These are phyloP conservation scores for Aphelenchoides besseyi DNA, from an alignment of 1,140 invertebrate species.

Conservation along the genomic window DNA sequence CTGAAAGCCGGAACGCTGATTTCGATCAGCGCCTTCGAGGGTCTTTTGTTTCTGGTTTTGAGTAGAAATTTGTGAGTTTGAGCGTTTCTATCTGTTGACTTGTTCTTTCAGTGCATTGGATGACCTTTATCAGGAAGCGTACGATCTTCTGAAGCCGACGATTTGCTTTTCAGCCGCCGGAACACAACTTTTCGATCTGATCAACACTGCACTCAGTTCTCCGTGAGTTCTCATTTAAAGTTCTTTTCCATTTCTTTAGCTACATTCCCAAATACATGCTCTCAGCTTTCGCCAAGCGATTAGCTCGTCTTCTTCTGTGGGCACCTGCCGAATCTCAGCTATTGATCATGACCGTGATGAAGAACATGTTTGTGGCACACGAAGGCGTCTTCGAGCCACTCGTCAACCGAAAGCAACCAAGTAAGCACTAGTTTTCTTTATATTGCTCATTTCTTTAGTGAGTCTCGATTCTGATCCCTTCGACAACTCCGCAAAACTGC, in stretches of 20 bases:
- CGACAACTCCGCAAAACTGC: not conserved
- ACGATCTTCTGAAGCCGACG: slow-evolving; percentile 16
- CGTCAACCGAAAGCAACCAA: slow-evolving; percentile 3
- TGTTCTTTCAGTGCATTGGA: slow-evolving; percentile 13
- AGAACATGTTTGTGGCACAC: slow-evolving; percentile 8
- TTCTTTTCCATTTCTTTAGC: not conserved
- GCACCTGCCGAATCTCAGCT: not conserved
- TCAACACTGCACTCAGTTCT: slow-evolving; percentile 7
- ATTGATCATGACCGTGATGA: slow-evolving; percentile 10
- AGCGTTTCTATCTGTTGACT: slow-evolving; percentile 3
- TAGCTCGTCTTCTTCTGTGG: slow-evolving; percentile 10
- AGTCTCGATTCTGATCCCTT: slow-evolving; percentile 10
- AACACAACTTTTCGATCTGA: not conserved
- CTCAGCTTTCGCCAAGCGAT: slow-evolving; percentile 12
- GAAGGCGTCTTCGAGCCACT: slow-evolving; percentile 8
- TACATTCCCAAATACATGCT: slow-evolving; percentile 19
- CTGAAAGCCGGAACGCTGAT: not conserved
- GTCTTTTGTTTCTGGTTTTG: slow-evolving; percentile 17
- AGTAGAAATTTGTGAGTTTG: slow-evolving; percentile 16
- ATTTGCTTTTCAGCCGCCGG: not conserved
- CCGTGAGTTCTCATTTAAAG: not conserved
- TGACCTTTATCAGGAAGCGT: slow-evolving; percentile 14
- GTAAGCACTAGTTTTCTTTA: not conserved
- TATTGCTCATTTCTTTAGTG: not conserved
- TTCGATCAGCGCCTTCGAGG: slow-evolving; percentile 10